Conservation (phyloP, 2,888 invertebrate species). For the Bedellia somnulentella region DNA sequence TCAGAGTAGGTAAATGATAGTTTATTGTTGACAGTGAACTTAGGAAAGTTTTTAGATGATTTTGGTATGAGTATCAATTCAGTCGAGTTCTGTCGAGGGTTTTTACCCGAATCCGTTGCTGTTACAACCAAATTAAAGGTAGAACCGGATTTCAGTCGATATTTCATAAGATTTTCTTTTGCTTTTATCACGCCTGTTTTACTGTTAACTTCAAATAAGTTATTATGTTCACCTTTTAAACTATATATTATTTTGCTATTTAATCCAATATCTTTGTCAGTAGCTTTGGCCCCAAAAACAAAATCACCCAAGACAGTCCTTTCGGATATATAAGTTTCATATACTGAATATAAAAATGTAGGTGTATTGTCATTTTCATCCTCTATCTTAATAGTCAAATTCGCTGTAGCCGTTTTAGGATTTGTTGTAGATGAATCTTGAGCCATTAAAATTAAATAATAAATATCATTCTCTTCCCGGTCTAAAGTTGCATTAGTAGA, state of each 20-base stretch:
- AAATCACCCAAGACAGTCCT: conserved; percentile 79
- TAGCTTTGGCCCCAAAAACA: conserved; percentile 87
- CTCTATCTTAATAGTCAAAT: conserved; percentile 74
- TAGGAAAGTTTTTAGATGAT: conserved; percentile 78
- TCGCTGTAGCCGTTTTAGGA: conserved; percentile 79
- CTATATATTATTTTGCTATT: conserved; percentile 83
- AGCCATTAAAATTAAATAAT: conserved; percentile 82
- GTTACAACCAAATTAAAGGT: conserved; percentile 73
- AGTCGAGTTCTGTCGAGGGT: conserved; percentile 70
- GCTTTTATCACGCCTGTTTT: conserved; percentile 88
- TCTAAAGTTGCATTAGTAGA: conserved; percentile 73
- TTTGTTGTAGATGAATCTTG: conserved; percentile 87
- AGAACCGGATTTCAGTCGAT: conserved; percentile 51
- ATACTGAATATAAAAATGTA: conserved; percentile 71
- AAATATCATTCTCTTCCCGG: conserved; percentile 75
- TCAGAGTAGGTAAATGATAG: conserved; percentile 78
- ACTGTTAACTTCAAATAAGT: conserved; percentile 75
- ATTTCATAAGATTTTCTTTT: conserved; percentile 64
- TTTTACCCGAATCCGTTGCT: conserved; percentile 78
- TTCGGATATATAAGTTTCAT: conserved; percentile 82
- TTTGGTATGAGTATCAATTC: conserved; percentile 77
- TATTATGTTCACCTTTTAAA: conserved; percentile 75
- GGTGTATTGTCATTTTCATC: conserved; percentile 90
- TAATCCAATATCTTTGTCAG: conserved; percentile 77
- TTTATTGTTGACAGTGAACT: conserved; percentile 69